Conservation (phyloP, 2,113 vertebrate species). For the Enhydra lutris region DNA sequence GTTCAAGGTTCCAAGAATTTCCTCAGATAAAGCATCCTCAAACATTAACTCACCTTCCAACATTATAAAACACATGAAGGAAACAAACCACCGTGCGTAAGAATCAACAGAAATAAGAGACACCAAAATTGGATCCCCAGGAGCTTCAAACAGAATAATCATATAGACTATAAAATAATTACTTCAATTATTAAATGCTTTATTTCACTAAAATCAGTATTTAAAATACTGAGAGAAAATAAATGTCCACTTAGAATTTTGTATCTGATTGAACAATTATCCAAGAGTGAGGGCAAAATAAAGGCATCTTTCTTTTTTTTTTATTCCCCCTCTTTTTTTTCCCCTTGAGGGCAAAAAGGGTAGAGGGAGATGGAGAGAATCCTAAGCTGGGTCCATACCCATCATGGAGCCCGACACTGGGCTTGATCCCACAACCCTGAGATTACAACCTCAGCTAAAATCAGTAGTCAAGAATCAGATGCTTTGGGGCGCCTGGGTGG, state of each 20-base stretch:
- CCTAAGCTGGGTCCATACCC: neutral
- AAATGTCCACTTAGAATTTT: neutral
- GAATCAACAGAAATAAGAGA: neutral
- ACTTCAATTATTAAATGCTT: neutral
- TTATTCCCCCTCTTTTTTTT: neutral
- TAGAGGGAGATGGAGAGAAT: neutral
- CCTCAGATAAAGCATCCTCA: neutral
- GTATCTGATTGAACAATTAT: neutral
- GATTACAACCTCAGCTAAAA: neutral
- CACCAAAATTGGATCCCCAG: neutral
- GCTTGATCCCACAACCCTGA: neutral
- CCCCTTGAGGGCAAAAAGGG: too few relatives aligned
- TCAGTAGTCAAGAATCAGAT: neutral
- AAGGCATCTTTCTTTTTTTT: neutral
- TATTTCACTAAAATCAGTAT: neutral
- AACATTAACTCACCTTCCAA: neutral
- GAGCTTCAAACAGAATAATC: neutral
- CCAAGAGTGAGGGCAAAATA: neutral
- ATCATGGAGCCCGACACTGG: neutral
- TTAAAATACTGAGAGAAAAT: neutral
- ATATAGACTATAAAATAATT: neutral
- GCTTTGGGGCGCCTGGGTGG: too few relatives aligned
- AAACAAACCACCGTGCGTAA: neutral
- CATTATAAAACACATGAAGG: neutral
- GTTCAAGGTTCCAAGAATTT: neutral